Base-by-base conservation (phyloP, 2,113 vertebrate species). In the Halichoeres trimaculatus region DNA sequence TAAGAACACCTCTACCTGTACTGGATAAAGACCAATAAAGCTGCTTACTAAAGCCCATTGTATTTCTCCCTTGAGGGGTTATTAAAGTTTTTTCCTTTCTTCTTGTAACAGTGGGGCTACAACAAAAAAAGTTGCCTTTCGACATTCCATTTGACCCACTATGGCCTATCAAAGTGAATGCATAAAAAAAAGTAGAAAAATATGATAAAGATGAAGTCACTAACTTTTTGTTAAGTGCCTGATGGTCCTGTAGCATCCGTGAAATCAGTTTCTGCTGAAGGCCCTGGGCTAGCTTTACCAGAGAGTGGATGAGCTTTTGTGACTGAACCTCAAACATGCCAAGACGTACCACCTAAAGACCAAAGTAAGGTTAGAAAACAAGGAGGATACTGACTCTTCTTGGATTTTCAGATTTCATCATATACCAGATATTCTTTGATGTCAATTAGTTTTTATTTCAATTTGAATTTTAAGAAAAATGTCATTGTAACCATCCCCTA, bases 271-370 rank as follows among this genome's bases (percentile, higher is more conserved):
- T 95, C 59, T 94, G 86, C 87, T 89, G 87, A 51, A 97, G 89
- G 17, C 80, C 36, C 12, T 95, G 91, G 12, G 94, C 94, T 59
- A 92, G 89, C 74, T 94, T 94, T 43, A 92, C 88, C 67, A 98
- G 87, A 51, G 93, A 77, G 16, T 85, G 81, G 74, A 96, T 92
- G 60, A 98, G 86, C 60, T 95, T 92, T 34, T 95, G 94, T 78
- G 93, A 95, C 57, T 91, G 95, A 24, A 98, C 75, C 80, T 96
- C 95, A 87, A 97, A 98, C 95, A 97, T 95, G 73, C 96, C 96
- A 45, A 98, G 87, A 47, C 60, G 93, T 38, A 94, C 22, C 24
- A 84, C 90, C 96, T 98, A 64, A 50, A 90, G 62, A 1, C 68
- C 61, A 78, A 36, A 23, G 45, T 60, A 24, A 26, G 22, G 16